Evolutionary conservation across 1,140 invertebrate species (phyloP).

Genomic region (Stegodyphus mimosarum): DNA sequence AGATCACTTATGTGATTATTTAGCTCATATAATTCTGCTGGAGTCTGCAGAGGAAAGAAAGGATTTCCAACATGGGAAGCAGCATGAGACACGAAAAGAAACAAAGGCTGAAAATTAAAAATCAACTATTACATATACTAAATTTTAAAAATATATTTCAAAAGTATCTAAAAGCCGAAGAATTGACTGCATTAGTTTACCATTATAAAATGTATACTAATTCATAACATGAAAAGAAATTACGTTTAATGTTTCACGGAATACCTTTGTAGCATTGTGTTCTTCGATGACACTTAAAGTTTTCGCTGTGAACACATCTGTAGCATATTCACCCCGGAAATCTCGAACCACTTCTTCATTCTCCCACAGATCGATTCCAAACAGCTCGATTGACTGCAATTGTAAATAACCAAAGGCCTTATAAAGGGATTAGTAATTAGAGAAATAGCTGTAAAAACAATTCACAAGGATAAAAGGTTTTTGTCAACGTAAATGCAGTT

Average conservation of each 20-base stretch:
- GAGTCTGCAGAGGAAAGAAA: conserved; percentile 67
- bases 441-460: no score
- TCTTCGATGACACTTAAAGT: conserved; percentile 76
- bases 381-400: background rate
- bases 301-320: conserved; percentile 83
- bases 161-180: no score
- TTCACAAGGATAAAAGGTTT: no score
- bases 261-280: conserved; percentile 73
- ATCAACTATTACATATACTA: no score
- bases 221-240: background rate
- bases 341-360: conserved; percentile 78
- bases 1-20: conserved; percentile 34
- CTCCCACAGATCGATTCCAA: conserved; percentile 77
- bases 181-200: no score
- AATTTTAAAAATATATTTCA: no score
- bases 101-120: conserved; percentile 75
- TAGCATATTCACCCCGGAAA: conserved; percentile 83
- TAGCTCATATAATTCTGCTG: conserved; percentile 2
- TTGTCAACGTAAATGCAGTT: no score
- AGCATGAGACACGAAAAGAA: conserved; percentile 85
- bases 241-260: background rate
- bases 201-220: background rate
- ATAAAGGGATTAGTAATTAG: no score
- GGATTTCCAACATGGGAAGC: conserved; percentile 86
- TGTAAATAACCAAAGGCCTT: no score